Conservation (phyloP, 2,797 vertebrate genomes). For the Channallabes apus region DNA sequence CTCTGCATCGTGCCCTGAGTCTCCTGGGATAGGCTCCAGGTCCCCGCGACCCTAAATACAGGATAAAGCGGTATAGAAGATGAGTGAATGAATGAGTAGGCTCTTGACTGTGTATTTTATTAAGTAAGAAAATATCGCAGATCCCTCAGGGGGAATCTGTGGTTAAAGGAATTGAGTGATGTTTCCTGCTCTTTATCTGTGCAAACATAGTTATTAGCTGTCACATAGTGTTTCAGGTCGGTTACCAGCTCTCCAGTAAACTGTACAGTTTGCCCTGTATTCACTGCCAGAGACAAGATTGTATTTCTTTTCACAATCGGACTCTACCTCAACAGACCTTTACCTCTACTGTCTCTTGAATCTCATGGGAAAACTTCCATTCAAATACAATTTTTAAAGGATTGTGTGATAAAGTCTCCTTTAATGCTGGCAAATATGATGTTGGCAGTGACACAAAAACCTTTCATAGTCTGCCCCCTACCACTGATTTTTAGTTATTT, state of each 20-base stretch:
- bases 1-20: no score
- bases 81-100: neutral
- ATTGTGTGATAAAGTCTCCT: neutral
- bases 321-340: neutral
- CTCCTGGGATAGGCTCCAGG: no score
- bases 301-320: neutral
- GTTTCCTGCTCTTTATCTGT: neutral
- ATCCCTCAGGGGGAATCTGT: neutral
- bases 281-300: neutral
- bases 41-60: no score
- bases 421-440: neutral
- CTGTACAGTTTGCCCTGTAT: neutral
- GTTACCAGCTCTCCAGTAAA: neutral
- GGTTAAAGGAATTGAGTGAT: neutral
- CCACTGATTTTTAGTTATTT: neutral
- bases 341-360: neutral
- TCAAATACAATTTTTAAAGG: neutral
- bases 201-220: neutral
- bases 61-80: no score
- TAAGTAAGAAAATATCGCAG: neutral
- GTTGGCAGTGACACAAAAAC: neutral
- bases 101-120: neutral
- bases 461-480: neutral
- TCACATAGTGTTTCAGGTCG: neutral
- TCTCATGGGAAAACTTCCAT: neutral